A percentile compares a stretch with the other conserved stretches of the same genome.
These are phyloP conservation scores for Telmatherina bonti DNA, from an alignment of 2,797 vertebrate genomes.

Conservation along the genomic window DNA sequence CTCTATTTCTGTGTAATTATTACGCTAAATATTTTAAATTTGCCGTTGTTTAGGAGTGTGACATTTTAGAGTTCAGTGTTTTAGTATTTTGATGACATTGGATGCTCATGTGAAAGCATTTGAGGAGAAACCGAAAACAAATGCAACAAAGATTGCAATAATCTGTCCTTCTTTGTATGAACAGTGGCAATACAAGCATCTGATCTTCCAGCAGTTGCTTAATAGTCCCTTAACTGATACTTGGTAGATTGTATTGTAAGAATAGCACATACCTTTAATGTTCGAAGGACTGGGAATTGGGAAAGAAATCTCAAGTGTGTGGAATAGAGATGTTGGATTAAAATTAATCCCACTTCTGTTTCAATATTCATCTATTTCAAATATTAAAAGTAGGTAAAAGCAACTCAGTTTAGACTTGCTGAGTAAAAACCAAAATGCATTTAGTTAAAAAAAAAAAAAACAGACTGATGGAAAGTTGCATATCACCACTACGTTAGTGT, in stretches of 20 bases:
- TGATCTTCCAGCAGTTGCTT: background rate
- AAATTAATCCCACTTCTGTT: slow-evolving; percentile 71
- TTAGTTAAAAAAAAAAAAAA: slow-evolving; percentile 60
- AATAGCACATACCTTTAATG: slow-evolving; percentile 47
- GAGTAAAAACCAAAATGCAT: slow-evolving; percentile 66
- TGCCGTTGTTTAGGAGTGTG: no score
- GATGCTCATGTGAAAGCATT: slow-evolving; percentile 1
- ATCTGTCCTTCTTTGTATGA: slow-evolving; percentile 4
- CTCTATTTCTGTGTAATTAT: no score
- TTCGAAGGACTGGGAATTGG: slow-evolving; percentile 59
- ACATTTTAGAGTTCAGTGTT: no score
- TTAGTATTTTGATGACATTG: no score
- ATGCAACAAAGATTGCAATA: background rate
- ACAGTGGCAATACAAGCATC: background rate
- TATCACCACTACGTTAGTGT: slow-evolving; percentile 49
- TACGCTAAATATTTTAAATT: no score
- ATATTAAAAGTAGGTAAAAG: slow-evolving; percentile 64
- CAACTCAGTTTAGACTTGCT: slow-evolving; percentile 66
- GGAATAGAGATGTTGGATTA: slow-evolving; percentile 69
- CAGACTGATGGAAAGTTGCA: slow-evolving; percentile 48
- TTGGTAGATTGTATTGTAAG: slow-evolving; percentile 33
- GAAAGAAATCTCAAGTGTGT: slow-evolving; percentile 50
- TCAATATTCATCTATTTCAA: slow-evolving; percentile 66
- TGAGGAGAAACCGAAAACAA: background rate
- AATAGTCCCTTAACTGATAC: no score